These are phyloP conservation scores for Cossypha caffra DNA, from an alignment of 2,797 vertebrate genomes.

Conservation along the genomic window DNA sequence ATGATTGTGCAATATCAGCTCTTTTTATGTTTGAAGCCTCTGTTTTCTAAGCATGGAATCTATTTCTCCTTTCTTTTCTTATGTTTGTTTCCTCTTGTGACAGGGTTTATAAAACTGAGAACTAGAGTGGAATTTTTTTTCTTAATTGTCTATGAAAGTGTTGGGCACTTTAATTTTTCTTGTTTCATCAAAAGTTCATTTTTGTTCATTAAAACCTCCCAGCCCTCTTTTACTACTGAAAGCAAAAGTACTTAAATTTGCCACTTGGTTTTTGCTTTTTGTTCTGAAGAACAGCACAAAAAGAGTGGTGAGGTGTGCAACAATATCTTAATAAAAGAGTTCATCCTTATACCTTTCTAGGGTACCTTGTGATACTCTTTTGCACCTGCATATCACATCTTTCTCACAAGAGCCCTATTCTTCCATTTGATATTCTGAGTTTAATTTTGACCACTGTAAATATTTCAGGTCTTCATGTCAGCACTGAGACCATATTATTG, in stretches of 20 bases:
- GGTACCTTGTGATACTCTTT: rapidly evolving
- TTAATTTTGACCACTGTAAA: neutral
- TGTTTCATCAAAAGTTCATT: neutral
- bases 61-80: neutral
- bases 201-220: neutral
- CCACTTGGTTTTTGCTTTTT: neutral
- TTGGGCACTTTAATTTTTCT: neutral
- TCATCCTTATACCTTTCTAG: neutral
- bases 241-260: neutral
- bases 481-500: too few relatives aligned
- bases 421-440: neutral
- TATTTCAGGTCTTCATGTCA: neutral
- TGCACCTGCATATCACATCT: neutral
- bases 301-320: neutral
- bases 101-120: neutral
- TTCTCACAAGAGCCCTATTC: neutral
- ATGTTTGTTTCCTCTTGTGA: neutral
- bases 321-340: neutral
- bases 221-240: neutral
- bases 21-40: neutral
- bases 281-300: neutral
- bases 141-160: neutral
- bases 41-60: neutral
- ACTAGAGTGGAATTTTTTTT: neutral
- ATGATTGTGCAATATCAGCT: neutral